Conservation (phyloP, 2,888 invertebrate genomes). For the Ophion slaviceki region DNA sequence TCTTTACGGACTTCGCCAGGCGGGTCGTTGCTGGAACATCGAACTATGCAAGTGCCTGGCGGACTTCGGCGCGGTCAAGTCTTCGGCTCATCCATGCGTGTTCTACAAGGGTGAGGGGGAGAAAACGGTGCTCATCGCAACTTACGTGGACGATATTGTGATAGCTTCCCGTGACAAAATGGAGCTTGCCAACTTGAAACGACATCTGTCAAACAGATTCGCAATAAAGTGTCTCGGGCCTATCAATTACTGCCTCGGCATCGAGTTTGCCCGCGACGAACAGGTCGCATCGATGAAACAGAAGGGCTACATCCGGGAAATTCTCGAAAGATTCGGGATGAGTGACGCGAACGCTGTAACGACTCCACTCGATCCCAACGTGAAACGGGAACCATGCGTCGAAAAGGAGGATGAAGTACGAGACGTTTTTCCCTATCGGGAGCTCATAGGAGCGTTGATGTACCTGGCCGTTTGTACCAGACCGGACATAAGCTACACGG, state of each 20-base stretch:
- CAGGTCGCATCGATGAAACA: constrained; percentile 45
- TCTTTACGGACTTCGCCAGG: not conserved
- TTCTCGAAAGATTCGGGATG: constrained; percentile 62
- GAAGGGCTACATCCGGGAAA: constrained; percentile 46
- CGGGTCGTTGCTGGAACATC: constrained; percentile 66
- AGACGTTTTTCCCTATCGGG: constrained; percentile 31
- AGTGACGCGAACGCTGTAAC: constrained; percentile 57
- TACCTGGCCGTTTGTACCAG: constrained; percentile 54
- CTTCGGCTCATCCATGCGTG: constrained; percentile 56
- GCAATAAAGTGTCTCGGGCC: constrained; percentile 54
- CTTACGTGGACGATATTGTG: constrained; percentile 62
- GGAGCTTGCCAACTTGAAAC: constrained; percentile 46
- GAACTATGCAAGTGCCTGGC: constrained; percentile 39
- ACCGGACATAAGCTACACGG: too few species aligned
- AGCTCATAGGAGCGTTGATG: constrained; percentile 47
- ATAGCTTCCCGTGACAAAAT: constrained; percentile 32
- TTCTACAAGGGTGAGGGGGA: constrained; percentile 39
- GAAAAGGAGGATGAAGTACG: not conserved
- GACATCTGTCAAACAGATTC: constrained; percentile 40
- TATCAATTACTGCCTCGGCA: constrained; percentile 59
- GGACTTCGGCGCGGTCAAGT: constrained; percentile 53
- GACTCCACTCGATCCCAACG: constrained; percentile 58
- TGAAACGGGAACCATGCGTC: constrained; percentile 20
- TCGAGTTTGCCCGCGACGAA: constrained; percentile 47
- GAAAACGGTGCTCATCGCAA: constrained; percentile 25